A percentile compares a stretch with the other conserved stretches of the same genome.
Conservation (phyloP, 2,888 invertebrate species). For the Drosophila mimetica region DNA sequence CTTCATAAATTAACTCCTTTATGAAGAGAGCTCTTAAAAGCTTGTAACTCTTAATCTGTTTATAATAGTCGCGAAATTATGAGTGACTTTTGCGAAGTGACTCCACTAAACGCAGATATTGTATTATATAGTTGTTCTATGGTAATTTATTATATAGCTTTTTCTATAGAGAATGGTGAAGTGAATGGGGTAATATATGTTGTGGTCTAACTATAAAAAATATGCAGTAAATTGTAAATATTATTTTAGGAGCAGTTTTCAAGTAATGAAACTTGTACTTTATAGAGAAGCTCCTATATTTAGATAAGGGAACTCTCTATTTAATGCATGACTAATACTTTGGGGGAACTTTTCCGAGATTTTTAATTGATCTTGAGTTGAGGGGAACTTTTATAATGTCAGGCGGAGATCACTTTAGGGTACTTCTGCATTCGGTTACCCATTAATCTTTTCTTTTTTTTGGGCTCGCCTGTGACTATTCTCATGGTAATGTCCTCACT, state of each 20-base stretch:
- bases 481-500: constrained; percentile 29
- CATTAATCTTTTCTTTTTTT: background rate
- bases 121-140: background rate
- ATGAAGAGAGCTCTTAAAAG: background rate
- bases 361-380: background rate
- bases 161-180: no score
- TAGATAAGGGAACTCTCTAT: no score
- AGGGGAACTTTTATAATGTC: background rate
- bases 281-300: no score
- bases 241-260: no score
- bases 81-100: no score
- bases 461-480: constrained; percentile 20
- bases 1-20: background rate
- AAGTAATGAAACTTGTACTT: no score
- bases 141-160: background rate
- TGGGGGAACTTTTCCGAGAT: constrained; percentile 1
- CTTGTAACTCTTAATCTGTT: constrained; percentile 1
- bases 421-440: background rate
- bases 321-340: background rate
- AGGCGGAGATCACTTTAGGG: background rate
- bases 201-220: no score
- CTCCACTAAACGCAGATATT: no score
- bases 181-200: no score
- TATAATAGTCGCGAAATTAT: background rate
- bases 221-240: no score